Evolutionary conservation across 2,113 vertebrate species (phyloP).

Genomic region (Ifrita kowaldi): DNA sequence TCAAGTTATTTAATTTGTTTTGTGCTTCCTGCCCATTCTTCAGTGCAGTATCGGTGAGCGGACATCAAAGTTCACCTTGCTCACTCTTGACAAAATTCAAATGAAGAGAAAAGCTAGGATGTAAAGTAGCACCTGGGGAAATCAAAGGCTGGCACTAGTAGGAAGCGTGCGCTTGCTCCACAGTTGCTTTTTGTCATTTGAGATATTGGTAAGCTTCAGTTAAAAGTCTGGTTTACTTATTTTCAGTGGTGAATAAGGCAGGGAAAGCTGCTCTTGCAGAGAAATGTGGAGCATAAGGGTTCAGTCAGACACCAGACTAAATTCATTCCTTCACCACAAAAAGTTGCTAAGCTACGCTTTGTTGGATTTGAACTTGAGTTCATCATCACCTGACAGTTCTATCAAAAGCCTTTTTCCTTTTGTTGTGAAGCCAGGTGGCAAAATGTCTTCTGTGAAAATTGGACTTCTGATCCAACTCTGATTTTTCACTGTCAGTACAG

Average conservation of each 20-base stretch:
- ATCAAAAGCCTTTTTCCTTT: slow-evolving; percentile 32
- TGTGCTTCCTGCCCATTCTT: not conserved
- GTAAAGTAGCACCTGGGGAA: slow-evolving; percentile 24
- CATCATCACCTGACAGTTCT: slow-evolving; percentile 14
- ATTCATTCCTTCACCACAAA: not conserved
- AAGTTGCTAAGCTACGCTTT: slow-evolving; percentile 19
- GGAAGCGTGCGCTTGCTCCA: not conserved
- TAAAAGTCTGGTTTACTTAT: slow-evolving; percentile 17
- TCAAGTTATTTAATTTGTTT: not conserved
- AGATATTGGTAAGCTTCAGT: slow-evolving; percentile 1
- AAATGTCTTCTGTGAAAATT: slow-evolving; percentile 22
- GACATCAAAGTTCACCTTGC: slow-evolving; percentile 32
- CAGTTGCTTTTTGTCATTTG: slow-evolving; percentile 9
- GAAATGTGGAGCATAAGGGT: not conserved
- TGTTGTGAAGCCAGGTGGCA: slow-evolving; percentile 47
- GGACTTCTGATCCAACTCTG: not conserved
- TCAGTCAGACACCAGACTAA: not conserved
- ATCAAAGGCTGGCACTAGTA: not conserved
- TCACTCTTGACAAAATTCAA: slow-evolving; percentile 17
- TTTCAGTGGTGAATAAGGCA: not conserved
- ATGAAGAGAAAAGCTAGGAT: not conserved
- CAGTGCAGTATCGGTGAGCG: fast-evolving
- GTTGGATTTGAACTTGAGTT: slow-evolving; percentile 37
- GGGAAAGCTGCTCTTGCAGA: not conserved
- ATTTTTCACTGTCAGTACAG: not conserved